Base-by-base conservation (phyloP, 2,797 vertebrate species). In the Hippocampus kuda region DNA sequence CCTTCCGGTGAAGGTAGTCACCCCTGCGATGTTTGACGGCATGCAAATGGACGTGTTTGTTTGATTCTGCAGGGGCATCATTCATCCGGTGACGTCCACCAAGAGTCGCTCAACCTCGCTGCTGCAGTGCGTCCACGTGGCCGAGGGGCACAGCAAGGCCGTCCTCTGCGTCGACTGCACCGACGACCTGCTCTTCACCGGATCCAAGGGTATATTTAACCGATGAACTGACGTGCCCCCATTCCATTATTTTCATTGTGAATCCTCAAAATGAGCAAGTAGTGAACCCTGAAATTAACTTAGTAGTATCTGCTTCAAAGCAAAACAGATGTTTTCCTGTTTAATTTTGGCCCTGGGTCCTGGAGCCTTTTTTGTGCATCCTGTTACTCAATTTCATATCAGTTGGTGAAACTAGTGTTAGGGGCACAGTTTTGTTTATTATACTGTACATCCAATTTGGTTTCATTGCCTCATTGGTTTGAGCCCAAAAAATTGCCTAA, bases 101-200 rank as follows among this genome's bases (percentile, higher is more conserved):
- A 97, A 94, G 87, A 91, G 89, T 57, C 90, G 92, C 9, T 81
- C 88, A 0, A 86, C 91, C 0, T 87, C 90, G 0, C 78, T 98
- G 30, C 94, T 99, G 27, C 95, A 97, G 81, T 98, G 97, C 63
- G 84, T 92, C 68, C 93, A 94, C 53, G 90, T 94, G 82, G 97
- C 97, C 0, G 95, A 98, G 87, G 97, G 97, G 60, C 97, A 99
- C 75, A 93, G 88, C 12, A 99, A 98, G 80, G 96, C 96, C n/a
- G 95, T 99, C 22, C 92, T 99, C 30, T 98, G 95, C 64, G 92
- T 98, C 9, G 97, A 99, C 87, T 93, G 92, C 80, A 99, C 97
- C 0, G 95, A 98, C 12, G 97, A 99, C 84, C 95, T 99, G 59
- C 94, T 99, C 67, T 98, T 99, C 90, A 98, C 97, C 11, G 97